phyloP scores from a whole-genome alignment of 1,140 invertebrate species.

The Euwallacea similis region DNA sequence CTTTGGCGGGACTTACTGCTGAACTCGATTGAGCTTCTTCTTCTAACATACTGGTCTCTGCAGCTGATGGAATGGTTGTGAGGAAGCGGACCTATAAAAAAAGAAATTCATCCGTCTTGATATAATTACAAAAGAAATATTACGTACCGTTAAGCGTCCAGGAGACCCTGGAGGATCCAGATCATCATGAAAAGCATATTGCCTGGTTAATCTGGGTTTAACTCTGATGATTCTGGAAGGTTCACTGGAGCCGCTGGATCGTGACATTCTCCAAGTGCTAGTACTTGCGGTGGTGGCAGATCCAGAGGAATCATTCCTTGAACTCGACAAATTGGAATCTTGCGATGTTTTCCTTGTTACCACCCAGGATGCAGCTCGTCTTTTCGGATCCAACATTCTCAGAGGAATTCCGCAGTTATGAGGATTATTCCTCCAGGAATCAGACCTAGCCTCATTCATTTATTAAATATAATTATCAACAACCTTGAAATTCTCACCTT shows the following conservation, averaged over 20 bases:
- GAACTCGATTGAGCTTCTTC: slow-evolving; percentile 52
- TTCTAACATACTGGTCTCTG: slow-evolving; percentile 75
- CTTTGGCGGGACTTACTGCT: slow-evolving; percentile 50
- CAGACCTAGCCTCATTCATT: slow-evolving; percentile 61
- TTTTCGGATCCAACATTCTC: slow-evolving; percentile 71
- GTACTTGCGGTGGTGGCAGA: slow-evolving; percentile 81
- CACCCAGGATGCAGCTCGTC: slow-evolving; percentile 81
- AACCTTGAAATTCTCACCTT: slow-evolving; percentile 48
- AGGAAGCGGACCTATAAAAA: slow-evolving; percentile 62
- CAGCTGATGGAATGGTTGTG: slow-evolving; percentile 79
- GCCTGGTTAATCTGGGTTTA: slow-evolving; percentile 73
- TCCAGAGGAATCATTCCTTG: slow-evolving; percentile 85
- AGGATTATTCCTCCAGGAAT: slow-evolving; percentile 75
- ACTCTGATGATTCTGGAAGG: slow-evolving; percentile 45
- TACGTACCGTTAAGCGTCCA: slow-evolving; percentile 58
- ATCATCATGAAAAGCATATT: slow-evolving; percentile 71
- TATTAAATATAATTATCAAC: background rate
- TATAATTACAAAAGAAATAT: slow-evolving; percentile 60
- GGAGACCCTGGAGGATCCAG: slow-evolving; percentile 68
- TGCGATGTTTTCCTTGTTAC: slow-evolving; percentile 87
- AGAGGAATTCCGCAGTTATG: slow-evolving; percentile 76
- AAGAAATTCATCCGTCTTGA: slow-evolving; percentile 52
- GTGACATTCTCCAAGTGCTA: slow-evolving; percentile 79
- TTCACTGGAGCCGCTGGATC: slow-evolving; percentile 70
- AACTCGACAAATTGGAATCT: slow-evolving; percentile 84